Conservation (phyloP, 2,797 vertebrate species). For the Manis crassicaudata region DNA sequence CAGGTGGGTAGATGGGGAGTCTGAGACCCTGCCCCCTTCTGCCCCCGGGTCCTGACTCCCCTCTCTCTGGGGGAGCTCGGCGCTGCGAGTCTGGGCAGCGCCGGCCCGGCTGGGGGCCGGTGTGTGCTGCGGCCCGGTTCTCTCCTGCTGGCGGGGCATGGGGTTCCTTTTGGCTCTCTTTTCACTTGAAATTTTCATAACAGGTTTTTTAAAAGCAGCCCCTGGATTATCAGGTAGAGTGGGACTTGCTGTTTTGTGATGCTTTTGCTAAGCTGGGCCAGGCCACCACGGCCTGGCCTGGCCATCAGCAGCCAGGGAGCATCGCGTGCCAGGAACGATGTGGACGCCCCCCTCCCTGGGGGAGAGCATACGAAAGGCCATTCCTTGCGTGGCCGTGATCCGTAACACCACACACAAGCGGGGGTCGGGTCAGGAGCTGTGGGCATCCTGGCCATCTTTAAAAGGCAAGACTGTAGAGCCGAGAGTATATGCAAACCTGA, state of each 20-base stretch:
- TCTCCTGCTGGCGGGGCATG: neutral
- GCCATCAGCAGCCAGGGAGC: neutral
- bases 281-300: neutral
- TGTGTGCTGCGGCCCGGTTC: rapidly evolving
- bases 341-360: neutral
- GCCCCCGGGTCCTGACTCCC: neutral
- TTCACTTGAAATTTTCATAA: neutral
- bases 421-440: neutral
- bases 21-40: rapidly evolving
- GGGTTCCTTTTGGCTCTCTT: neutral
- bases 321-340: neutral
- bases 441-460: neutral
- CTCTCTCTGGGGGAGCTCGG: neutral
- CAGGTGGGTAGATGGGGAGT: conserved; percentile 86
- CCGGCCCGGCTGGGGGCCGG: no score
- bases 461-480: rapidly evolving
- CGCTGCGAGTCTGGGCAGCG: neutral
- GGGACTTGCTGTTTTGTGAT: neutral
- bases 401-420: rapidly evolving
- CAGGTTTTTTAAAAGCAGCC: neutral
- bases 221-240: neutral
- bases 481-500: neutral
- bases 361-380: neutral
- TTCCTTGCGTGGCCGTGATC: rapidly evolving
- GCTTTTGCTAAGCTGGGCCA: neutral